These are phyloP conservation scores for Timandra comae DNA, from an alignment of 2,888 invertebrate genomes.

Conservation along the genomic window DNA sequence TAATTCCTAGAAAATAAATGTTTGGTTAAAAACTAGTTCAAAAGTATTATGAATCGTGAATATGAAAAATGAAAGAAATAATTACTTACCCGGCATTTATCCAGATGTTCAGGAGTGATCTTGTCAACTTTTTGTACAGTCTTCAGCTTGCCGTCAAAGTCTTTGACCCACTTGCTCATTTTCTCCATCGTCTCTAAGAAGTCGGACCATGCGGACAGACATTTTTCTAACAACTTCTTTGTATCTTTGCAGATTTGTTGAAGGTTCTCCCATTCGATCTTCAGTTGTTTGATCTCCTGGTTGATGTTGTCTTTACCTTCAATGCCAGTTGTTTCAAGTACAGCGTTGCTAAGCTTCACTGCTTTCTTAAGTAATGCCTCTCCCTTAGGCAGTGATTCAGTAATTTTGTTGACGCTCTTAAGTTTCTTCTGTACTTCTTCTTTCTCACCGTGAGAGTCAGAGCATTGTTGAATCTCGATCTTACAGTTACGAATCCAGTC, in stretches of 20 bases:
- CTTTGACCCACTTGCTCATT: conserved; percentile 85
- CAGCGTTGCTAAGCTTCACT: conserved; percentile 83
- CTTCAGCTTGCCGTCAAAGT: conserved; percentile 80
- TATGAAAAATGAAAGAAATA: conserved; percentile 1
- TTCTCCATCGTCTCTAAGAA: conserved; percentile 84
- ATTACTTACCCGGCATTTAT: conserved; percentile 81
- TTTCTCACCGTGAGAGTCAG: conserved; percentile 92
- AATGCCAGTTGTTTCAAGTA: conserved; percentile 85
- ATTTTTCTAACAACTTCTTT: conserved; percentile 83
- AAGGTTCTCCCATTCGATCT: conserved; percentile 88
- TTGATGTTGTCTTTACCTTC: conserved; percentile 90
- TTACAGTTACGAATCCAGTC: conserved; percentile 91
- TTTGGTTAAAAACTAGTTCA: not conserved
- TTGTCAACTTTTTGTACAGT: conserved; percentile 82
- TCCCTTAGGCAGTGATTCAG: conserved; percentile 81
- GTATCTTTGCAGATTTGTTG: conserved; percentile 86
- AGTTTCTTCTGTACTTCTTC: conserved; percentile 86
- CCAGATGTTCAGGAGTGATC: conserved; percentile 86
- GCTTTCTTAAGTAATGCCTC: conserved; percentile 84
- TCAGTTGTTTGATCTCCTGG: conserved; percentile 88
- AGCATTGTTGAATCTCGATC: conserved; percentile 88
- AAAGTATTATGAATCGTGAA: not conserved
- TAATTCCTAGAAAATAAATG: conserved; percentile 67
- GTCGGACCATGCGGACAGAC: conserved; percentile 88
- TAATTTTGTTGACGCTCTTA: conserved; percentile 83